Evolutionary conservation across 1,140 invertebrate species (phyloP).

Genomic region (Lucilia sericata): DNA sequence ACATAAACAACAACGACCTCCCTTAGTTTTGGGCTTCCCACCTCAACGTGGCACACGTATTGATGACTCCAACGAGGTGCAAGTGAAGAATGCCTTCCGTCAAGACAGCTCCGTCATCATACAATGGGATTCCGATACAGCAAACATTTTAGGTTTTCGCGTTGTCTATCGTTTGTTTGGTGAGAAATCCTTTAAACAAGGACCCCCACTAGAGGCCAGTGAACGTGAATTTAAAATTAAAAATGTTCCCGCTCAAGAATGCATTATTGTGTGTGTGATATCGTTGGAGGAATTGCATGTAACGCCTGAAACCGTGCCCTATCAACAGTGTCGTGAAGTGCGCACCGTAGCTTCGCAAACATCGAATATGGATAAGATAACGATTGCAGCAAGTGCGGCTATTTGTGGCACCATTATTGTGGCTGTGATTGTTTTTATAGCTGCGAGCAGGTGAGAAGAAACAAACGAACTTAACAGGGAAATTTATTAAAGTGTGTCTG

Average conservation of each 20-base stretch:
- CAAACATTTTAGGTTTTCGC: constrained; percentile 87
- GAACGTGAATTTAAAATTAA: constrained; percentile 92
- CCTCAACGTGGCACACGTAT: constrained; percentile 71
- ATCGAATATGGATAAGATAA: constrained; percentile 94
- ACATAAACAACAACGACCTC: constrained; percentile 75
- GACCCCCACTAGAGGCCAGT: constrained; percentile 86
- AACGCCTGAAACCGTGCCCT: constrained; percentile 86
- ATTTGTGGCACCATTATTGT: constrained; percentile 93
- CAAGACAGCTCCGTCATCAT: constrained; percentile 91
- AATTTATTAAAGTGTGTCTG: constrained; percentile 21
- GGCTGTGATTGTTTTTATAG: constrained; percentile 87
- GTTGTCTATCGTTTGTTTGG: constrained; percentile 92
- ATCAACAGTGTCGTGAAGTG: constrained; percentile 89
- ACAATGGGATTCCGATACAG: constrained; percentile 88
- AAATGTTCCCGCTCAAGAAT: constrained; percentile 91
- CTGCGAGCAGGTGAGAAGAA: constrained; percentile 75
- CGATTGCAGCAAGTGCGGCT: constrained; percentile 91
- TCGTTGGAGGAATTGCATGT: constrained; percentile 88
- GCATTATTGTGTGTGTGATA: constrained; percentile 91
- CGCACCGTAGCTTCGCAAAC: constrained; percentile 83
- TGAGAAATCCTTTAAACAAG: constrained; percentile 89
- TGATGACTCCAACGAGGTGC: constrained; percentile 79
- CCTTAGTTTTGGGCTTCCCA: constrained; percentile 79
- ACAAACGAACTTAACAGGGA: not conserved
- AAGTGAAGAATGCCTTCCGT: constrained; percentile 85